A percentile compares a stretch with the other conserved stretches of the same genome.
Conservation (phyloP, 2,888 invertebrate species). For the Tinea semifulvella region DNA sequence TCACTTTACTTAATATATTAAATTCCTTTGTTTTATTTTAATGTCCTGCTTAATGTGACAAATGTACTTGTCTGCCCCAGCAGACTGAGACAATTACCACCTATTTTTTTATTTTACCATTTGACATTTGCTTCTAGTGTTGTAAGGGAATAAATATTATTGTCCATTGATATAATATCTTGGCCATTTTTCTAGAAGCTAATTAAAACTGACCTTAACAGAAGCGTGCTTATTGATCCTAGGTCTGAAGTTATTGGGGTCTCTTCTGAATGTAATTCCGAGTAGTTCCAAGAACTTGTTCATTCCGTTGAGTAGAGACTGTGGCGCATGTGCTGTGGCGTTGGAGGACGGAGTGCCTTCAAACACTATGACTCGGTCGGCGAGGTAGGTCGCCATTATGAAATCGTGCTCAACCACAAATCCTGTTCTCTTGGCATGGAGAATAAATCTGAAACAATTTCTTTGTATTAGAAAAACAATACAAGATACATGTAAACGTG, state of each 20-base stretch:
- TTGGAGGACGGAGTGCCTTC: conserved; percentile 92
- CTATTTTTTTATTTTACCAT: too few species aligned
- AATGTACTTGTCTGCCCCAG: too few species aligned
- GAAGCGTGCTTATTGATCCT: conserved; percentile 97
- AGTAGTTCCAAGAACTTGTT: conserved; percentile 94
- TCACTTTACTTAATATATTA: too few species aligned
- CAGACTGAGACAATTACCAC: too few species aligned
- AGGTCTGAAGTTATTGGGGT: conserved; percentile 98
- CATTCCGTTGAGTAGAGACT: conserved; percentile 96
- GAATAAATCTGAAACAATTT: conserved; percentile 76
- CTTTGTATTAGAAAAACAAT: background rate
- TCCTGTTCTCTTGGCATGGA: conserved; percentile 99
- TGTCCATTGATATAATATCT: too few species aligned
- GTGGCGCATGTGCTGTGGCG: conserved; percentile 91
- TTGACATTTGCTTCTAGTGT: too few species aligned
- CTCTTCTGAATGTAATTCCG: conserved; percentile 97
- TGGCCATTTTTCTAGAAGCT: too few species aligned
- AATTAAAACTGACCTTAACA: conserved; percentile 81
- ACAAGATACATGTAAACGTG: too few species aligned
- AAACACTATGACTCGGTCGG: conserved; percentile 98
- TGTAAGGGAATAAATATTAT: too few species aligned
- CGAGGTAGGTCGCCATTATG: conserved; percentile 99
- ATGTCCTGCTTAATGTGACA: too few species aligned
- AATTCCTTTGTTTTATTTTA: too few species aligned
- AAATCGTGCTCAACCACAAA: conserved; percentile 99